These are phyloP conservation scores for Melozone crissalis DNA, from an alignment of 2,113 vertebrate genomes.

Conservation along the genomic window DNA sequence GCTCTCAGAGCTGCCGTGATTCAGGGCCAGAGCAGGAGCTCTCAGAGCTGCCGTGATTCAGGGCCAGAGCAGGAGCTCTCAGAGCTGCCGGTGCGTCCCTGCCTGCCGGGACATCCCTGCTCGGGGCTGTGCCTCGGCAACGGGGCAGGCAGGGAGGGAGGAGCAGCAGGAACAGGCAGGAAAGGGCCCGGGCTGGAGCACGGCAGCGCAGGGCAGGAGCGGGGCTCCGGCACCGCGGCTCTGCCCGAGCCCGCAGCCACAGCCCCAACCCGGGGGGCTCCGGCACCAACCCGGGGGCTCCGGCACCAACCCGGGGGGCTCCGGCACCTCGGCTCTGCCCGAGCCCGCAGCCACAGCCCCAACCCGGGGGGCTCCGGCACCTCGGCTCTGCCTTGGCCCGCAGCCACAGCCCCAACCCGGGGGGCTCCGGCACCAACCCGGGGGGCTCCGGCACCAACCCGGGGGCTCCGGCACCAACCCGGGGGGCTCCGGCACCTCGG, in stretches of 20 bases:
- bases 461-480: rapidly evolving
- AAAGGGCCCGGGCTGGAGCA: rapidly evolving
- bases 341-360: rapidly evolving
- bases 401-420: rapidly evolving
- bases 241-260: rapidly evolving
- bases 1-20: background rate
- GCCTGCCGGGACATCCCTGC: background rate
- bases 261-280: background rate
- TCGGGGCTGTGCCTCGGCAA: rapidly evolving
- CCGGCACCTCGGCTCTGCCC: rapidly evolving
- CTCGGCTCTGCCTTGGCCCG: rapidly evolving
- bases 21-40: background rate
- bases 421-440: too few relatives aligned
- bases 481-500: rapidly evolving
- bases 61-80: background rate
- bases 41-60: too few relatives aligned
- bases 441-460: rapidly evolving
- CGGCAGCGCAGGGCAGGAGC: rapidly evolving
- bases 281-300: background rate
- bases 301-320: rapidly evolving
- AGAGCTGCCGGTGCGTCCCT: background rate
- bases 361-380: rapidly evolving
- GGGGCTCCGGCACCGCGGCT: rapidly evolving
- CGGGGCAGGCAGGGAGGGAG: background rate
- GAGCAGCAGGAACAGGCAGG: background rate